Evolutionary conservation across 2,797 vertebrate species (phyloP), one percentile per base, ranked within the genome.

Genomic region (Clarias platycephalus): DNA sequence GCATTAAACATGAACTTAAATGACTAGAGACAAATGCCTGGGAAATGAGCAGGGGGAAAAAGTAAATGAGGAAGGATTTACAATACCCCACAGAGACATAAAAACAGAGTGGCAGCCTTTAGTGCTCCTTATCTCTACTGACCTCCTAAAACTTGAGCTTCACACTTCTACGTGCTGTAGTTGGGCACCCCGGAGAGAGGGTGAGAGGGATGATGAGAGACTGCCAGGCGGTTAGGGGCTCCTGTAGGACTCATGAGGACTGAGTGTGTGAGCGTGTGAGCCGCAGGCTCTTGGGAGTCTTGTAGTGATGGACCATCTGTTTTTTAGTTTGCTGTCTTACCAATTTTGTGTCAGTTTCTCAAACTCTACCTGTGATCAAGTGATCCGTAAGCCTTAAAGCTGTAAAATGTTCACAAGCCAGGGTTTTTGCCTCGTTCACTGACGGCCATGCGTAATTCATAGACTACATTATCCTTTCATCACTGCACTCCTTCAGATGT

Each of bases 61-160:
- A 81, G 34, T 12, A 84, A 89, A 89, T 87, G 71, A 71, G 74
- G 67, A 71, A 91, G 91, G 88, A 92, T 91, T 91, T 91, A 93
- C 86, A 88, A 83, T 78, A 83, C 86, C 88, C 88, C 88, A 64
- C 86, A 75, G 86, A 89, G 87, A 85, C 84, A 85, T 89, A 87
- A 90, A 37, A 90, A 87, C 84, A 89, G 86, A 91, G 88, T 90
- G 88, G 90, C 90, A 82, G 34, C 84, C 85, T 82, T 88, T 87
- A 87, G 78, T 85, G 75, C 67, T 53, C 64, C 83, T 89, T 88
- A 87, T 88, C 88, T 88, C 72, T 68, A 76, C 71, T 70, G 62
- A 75, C 77, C 87, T 88, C 82, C 85, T 87, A 89, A 84, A 86
- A 86, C 88, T 88, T 86, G 88, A 86, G 85, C 84, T 90, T 90